Evolutionary conservation across 1,140 invertebrate species (phyloP), one percentile per base, ranked within the genome.

Genomic region (Aphelenchoides besseyi): DNA sequence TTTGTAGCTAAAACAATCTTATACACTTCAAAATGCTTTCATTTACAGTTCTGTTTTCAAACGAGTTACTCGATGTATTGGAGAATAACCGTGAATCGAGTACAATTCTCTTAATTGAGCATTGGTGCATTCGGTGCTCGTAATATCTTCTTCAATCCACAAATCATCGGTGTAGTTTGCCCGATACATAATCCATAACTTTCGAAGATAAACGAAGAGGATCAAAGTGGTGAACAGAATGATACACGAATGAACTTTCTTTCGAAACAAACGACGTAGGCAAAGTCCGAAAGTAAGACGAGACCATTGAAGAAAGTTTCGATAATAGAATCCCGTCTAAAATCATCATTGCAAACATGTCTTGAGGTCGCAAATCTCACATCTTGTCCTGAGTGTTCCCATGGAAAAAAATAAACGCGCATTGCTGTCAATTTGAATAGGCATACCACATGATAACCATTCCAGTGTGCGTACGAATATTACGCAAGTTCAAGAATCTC

Each of bases 111-210:
- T 5, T 12, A 59, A 33, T 5, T 33, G 5, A 33, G 55, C 55
- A 33, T 59, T 59, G 5, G 55, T 29, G 55, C 55, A 59, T 5
- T 28, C 32, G 55, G 55, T 5, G 12, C 26, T 29, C 5, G 5
- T 28, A 8, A 59, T 33, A 33, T 59, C 55, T 33, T 59, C 55
- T 8, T 59, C 55, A 33, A 59, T 59, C 55, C 55, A 59, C 55
- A 16, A 28, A 23, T 48, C 41, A 12, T 48, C 41, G 12, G 41
- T 23, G 41, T 48, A 48, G 41, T 16, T 23, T 23, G 41, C 41
- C 23, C 41, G 41, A 23, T 48, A 48, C 41, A 48, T 48, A 12
- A 23, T 16, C 41, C 41, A 48, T 23, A 48, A 23, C 41, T 23
- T 48, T 23, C 41, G 23, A 12, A 48, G 23, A 23, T 48, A 48